Evolutionary conservation across 1,140 invertebrate species (phyloP), one percentile per base, ranked within the genome.

Genomic region (Brachionus sp.): DNA sequence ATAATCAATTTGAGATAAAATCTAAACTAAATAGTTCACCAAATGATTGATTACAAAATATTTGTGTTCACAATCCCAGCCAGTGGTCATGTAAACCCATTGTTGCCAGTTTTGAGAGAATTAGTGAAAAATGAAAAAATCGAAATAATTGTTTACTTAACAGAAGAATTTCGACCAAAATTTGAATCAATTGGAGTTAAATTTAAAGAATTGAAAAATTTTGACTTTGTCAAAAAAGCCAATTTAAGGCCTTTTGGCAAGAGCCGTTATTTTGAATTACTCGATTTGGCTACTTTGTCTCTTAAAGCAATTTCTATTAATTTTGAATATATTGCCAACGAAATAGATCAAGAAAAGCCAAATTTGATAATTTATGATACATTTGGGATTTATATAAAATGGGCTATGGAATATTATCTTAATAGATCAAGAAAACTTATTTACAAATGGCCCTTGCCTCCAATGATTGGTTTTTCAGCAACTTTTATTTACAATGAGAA

Each of bases 361-460:
- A 16, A 39, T 39, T 42, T 80, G 19, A 80, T 80, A n/a, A 44
- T 80, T 33, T 80, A 80, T 53, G 77, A 80, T 10, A 46, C 42
- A 5, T 75, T 75, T 46, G 70, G 70, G 9, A 46, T 46, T 46
- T 75, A 75, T 13, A 75, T 75, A 0, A 57, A 57, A 62, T 80
- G 77, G 77, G 77, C 77, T 5, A 62, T 80, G 6, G 39, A 75
- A 19, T 75, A 75, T 75, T 75, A 75, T 46, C 3, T 46, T 16
- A 33, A 46, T 12, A 75, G 46, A 35, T 23, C 19, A 25, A 29
- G 23, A 44, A 75, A 75, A 46, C 23, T 29, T 5, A 10, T 25
- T 6, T 33, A 19, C 39, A 75, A 70, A n/a, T 75, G 70, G 70
- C 70, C 70, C 2, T 12, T 75, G 23, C 70, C 70, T 13, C 70